A percentile compares a stretch with the other conserved stretches of the same genome.
Conservation (phyloP, 2,888 invertebrate species). For the Hydraecia micacea region DNA sequence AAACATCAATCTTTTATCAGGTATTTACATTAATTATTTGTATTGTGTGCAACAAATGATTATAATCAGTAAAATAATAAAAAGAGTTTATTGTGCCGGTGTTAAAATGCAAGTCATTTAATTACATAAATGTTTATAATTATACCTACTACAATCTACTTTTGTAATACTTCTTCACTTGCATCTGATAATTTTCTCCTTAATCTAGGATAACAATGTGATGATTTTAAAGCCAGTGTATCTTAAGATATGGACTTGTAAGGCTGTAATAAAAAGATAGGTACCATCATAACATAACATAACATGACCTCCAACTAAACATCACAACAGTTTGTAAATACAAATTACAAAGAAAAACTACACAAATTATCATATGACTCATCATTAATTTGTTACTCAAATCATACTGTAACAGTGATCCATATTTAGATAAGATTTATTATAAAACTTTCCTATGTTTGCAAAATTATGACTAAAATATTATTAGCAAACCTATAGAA, state of each 20-base stretch:
- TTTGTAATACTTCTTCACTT: not conserved
- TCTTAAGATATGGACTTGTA: not conserved
- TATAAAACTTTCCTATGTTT: slow-evolving; percentile 2
- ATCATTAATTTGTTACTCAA: not conserved
- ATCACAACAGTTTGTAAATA: not conserved
- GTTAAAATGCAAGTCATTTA: slow-evolving; percentile 46
- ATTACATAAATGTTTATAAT: slow-evolving; percentile 15
- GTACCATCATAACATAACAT: slow-evolving; percentile 3
- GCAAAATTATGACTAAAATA: too few relatives aligned
- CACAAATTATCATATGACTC: slow-evolving; percentile 10
- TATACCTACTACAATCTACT: not conserved
- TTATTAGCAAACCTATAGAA: not conserved
- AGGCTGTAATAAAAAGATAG: not conserved
- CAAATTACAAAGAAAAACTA: not conserved
- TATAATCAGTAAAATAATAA: slow-evolving; percentile 5
- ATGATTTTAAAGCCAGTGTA: not conserved
- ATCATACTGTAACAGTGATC: slow-evolving; percentile 10
- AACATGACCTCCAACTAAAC: not conserved
- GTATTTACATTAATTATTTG: not conserved
- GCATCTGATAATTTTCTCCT: not conserved
- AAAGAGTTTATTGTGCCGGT: not conserved
- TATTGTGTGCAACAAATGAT: not conserved
- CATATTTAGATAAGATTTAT: slow-evolving; percentile 5
- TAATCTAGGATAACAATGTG: not conserved
- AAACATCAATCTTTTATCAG: not conserved